Evolutionary conservation across 2,888 invertebrate genomes (phyloP).

Genomic region (Oxystoma pomonae): DNA sequence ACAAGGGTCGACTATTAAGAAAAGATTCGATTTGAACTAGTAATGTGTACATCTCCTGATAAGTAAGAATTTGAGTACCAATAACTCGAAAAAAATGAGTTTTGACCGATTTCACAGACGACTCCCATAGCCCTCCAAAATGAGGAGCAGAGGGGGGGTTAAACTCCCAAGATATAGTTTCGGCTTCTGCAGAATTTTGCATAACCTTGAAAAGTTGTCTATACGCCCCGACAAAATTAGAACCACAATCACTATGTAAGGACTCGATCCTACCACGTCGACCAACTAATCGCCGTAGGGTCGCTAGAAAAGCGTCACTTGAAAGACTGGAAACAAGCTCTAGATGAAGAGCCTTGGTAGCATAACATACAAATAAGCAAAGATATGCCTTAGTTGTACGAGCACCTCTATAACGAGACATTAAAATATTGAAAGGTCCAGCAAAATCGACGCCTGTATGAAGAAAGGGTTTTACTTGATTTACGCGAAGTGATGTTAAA

Average conservation of each 20-base stretch:
- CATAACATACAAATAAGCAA: too few species aligned
- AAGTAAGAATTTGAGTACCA: slow-evolving; percentile 26
- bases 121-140: slow-evolving; percentile 41
- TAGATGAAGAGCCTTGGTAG: not conserved
- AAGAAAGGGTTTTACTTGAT: not conserved
- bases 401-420: too few species aligned
- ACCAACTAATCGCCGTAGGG: slow-evolving; percentile 28
- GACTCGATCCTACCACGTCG: slow-evolving; percentile 14
- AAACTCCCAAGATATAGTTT: slow-evolving; percentile 32
- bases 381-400: too few species aligned
- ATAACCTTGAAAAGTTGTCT: slow-evolving; percentile 17
- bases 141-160: slow-evolving; percentile 34
- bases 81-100: slow-evolving; percentile 32
- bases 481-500: not conserved
- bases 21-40: slow-evolving; percentile 28
- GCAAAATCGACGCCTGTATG: not conserved
- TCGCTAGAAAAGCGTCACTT: slow-evolving; percentile 23
- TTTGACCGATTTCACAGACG: slow-evolving; percentile 36
- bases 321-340: not conserved
- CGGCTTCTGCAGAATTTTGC: not conserved
- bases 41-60: slow-evolving; percentile 35
- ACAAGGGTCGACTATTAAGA: slow-evolving; percentile 37
- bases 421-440: not conserved
- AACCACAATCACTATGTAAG: slow-evolving; percentile 31
- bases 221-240: slow-evolving; percentile 27